These are phyloP conservation scores for Lysandra coridon DNA, from an alignment of 2,888 invertebrate genomes.

Conservation along the genomic window DNA sequence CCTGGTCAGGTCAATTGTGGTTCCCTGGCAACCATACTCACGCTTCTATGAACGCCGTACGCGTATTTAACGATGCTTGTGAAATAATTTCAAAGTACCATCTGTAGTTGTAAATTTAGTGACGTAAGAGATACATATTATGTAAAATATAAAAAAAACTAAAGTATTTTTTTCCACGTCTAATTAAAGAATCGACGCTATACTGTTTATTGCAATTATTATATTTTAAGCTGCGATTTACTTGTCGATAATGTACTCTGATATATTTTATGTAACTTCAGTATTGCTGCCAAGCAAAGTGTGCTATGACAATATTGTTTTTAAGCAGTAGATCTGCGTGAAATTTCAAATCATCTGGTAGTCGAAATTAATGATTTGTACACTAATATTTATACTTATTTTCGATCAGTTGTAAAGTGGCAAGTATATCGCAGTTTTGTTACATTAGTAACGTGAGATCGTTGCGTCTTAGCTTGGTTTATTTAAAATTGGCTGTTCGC, in stretches of 20 bases:
- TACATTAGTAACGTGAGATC: conserved; percentile 4
- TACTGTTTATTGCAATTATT: not conserved
- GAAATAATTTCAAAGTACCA: conserved; percentile 24
- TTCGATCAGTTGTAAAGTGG: not conserved
- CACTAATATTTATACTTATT: not conserved
- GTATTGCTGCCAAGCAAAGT: not conserved
- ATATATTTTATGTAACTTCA: not conserved
- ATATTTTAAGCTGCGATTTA: conserved; percentile 22
- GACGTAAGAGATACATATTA: conserved; percentile 26
- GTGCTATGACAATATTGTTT: not conserved
- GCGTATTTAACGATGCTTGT: conserved; percentile 25
- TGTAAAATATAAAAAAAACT: conserved; percentile 23
- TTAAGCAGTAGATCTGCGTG: conserved; percentile 1
- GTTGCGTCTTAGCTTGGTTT: conserved; percentile 34
- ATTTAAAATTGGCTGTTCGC: conserved; percentile 53
- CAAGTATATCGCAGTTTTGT: conserved; percentile 19
- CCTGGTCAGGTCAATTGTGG: not conserved
- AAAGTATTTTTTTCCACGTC: conserved; percentile 29
- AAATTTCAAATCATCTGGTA: not conserved
- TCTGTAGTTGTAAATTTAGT: conserved; percentile 29
- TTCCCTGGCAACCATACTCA: not conserved
- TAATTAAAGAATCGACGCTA: conserved; percentile 21
- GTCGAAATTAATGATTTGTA: not conserved
- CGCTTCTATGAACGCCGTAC: not conserved
- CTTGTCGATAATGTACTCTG: not conserved